A percentile compares a stretch with the other conserved stretches of the same genome.
phyloP scores from a whole-genome alignment of 2,113 vertebrate species.

The Myotis davidii region DNA sequence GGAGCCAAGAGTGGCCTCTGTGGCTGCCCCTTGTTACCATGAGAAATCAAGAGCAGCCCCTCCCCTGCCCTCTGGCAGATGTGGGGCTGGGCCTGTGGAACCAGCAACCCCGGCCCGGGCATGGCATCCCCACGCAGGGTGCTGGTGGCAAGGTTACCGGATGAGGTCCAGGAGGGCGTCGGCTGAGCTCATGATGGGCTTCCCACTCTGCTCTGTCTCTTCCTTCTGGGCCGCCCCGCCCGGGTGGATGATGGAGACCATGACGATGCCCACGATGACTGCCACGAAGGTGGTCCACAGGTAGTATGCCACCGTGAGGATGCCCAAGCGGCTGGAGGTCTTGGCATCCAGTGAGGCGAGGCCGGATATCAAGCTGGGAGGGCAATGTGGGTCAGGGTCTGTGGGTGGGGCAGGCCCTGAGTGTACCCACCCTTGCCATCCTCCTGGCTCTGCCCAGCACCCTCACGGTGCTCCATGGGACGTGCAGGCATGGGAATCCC shows the following conservation, averaged over 20 bases:
- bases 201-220: slow-evolving; percentile 91
- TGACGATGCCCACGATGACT: slow-evolving; percentile 96
- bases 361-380: slow-evolving; percentile 95
- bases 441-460: neutral
- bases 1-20: neutral
- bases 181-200: slow-evolving; percentile 97
- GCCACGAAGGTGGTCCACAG: slow-evolving; percentile 99
- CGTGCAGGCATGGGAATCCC: fast-evolving
- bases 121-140: neutral
- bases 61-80: neutral
- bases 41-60: neutral
- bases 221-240: slow-evolving; percentile 97
- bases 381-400: neutral
- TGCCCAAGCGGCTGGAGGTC: slow-evolving; percentile 96
- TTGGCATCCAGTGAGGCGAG: slow-evolving; percentile 97
- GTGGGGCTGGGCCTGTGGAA: neutral
- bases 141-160: slow-evolving; percentile 85
- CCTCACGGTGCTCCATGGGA: neutral
- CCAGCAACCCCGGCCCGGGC: neutral
- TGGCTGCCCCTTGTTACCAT: neutral
- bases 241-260: slow-evolving; percentile 97
- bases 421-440: neutral
- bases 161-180: slow-evolving; percentile 97
- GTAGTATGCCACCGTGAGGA: slow-evolving; percentile 98
- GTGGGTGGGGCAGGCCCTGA: neutral